Conservation (phyloP, 2,113 vertebrate genomes). For the Jacana jacana region DNA sequence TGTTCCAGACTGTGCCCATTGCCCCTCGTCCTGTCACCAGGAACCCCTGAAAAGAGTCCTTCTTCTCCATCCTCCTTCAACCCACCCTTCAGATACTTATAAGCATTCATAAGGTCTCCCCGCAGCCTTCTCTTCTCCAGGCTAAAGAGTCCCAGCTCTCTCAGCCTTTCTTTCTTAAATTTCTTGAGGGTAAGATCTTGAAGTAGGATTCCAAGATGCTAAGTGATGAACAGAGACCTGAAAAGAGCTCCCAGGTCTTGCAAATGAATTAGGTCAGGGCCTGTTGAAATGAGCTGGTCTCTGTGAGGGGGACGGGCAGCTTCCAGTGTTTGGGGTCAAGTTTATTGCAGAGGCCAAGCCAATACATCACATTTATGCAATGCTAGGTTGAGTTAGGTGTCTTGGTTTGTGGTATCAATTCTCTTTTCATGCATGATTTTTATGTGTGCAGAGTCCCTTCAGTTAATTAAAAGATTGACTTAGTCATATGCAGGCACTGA, state of each 20-base stretch:
- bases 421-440: background rate
- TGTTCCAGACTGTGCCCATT: too few species aligned
- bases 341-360: background rate
- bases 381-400: background rate
- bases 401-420: background rate
- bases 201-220: background rate
- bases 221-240: background rate
- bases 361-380: background rate
- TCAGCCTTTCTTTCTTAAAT: background rate
- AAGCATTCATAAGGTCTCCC: too few species aligned
- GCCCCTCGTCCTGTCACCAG: too few species aligned
- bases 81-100: too few species aligned
- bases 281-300: background rate
- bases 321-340: fast-evolving
- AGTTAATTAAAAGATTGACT: slow-evolving; percentile 38
- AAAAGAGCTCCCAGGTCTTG: background rate
- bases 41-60: too few species aligned
- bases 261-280: too few species aligned
- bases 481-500: background rate
- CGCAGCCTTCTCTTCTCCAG: too few species aligned
- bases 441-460: background rate
- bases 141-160: too few species aligned
- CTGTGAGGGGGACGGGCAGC: background rate
- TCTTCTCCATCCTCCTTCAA: too few species aligned
- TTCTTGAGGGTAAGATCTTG: background rate